Evolutionary conservation across 2,888 invertebrate species (phyloP).

Genomic region (Pachydiplax longipennis): DNA sequence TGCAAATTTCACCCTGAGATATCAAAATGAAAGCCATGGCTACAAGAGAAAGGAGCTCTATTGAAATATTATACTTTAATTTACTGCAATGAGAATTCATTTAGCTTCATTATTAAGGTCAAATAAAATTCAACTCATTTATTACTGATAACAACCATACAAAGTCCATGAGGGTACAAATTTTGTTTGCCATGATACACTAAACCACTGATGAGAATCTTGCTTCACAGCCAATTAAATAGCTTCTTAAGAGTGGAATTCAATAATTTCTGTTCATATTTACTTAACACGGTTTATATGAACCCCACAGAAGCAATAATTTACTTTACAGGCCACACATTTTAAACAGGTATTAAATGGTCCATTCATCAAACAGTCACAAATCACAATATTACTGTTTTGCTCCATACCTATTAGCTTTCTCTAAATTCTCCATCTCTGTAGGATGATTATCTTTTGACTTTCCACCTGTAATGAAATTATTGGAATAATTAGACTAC

Average conservation of each 20-base stretch:
- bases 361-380: not conserved
- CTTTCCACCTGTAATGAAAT: not conserved
- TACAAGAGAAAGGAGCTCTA: too few relatives aligned
- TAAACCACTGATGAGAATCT: conserved; percentile 24
- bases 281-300: not conserved
- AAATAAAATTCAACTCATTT: conserved; percentile 25
- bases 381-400: conserved; percentile 2
- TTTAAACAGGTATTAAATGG: conserved; percentile 7
- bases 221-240: conserved; percentile 41
- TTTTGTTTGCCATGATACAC: not conserved
- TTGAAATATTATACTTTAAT: too few relatives aligned
- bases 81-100: too few relatives aligned
- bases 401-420: conserved; percentile 9
- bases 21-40: too few relatives aligned
- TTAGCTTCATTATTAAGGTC: not conserved
- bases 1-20: too few relatives aligned
- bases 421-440: not conserved
- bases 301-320: conserved; percentile 3
- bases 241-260: conserved; percentile 26
- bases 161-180: conserved; percentile 15
- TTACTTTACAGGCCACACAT: conserved; percentile 15
- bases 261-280: not conserved
- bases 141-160: conserved; percentile 24
- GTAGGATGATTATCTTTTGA: conserved; percentile 10
- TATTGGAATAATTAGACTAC: not conserved